Base-by-base conservation (phyloP, 2,888 invertebrate genomes). In the Gari tellinella region DNA sequence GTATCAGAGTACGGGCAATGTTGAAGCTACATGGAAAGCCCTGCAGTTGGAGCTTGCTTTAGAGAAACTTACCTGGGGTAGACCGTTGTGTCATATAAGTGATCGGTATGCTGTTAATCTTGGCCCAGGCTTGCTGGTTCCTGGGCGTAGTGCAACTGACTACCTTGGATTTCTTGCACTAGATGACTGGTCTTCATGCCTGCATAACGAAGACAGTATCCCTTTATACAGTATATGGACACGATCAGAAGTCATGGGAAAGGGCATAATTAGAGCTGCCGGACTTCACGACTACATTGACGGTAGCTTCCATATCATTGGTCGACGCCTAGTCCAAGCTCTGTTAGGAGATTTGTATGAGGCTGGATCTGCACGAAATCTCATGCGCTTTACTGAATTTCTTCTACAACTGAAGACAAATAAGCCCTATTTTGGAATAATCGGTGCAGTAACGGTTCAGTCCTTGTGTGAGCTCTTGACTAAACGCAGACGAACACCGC, bases 171-270 rank as follows among this genome's bases (percentile, higher is more conserved):
- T 65, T 57, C 26, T 48, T 49, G 45, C 65, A 21, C 61, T 72
- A 37, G 61, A 65, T 7, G n/a, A 49, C 10, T 61, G 56, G 60
- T 61, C 61, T 38, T 41, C 61, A 19, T 66, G 60, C 56, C 57
- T 72, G 72, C 38, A 45, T 26, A 40, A 25, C 21, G 66, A 66
- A 45, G 43, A 62, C 56, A 66, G 62, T 45, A 41, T 66, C 17
- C 62, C 62, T 26, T 55, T 55, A n/a, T 64, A 58, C 43, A 37
- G 53, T 23, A 48, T 66, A 51, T 65, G 66, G 72, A 72, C 60
- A 19, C 17, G 26, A 21, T 60, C 58, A 51, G 58, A 51, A 60
- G 45, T 23, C 10, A 25, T 62, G 31, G 41, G 37, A 21, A 56
- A 46, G 17, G 56, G 41, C 62, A 55, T 62, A 25, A 25, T 23